Base-by-base conservation (phyloP, 2,113 vertebrate genomes). In the Sterrhoptilus dennistouni region DNA sequence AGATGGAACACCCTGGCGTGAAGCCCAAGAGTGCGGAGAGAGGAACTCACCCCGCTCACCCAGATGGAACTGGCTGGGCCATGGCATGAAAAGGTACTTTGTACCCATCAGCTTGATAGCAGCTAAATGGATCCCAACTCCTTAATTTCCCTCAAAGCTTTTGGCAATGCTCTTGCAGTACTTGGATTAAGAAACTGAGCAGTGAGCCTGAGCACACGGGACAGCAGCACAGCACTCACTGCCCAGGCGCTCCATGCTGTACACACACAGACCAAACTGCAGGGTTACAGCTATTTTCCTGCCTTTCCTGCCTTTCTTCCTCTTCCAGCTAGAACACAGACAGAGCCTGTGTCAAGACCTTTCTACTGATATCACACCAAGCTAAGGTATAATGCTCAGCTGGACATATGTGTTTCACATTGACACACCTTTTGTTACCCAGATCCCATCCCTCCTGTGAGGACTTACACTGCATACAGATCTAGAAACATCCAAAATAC, bases 131-230 rank as follows among this genome's bases (percentile, higher is more conserved):
- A 72, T 36, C 78, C 68, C 31, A 5, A 6, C 40, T 29, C 84
- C 28, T 20, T 35, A 84, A 9, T 3, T 29, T 49, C 42, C 19
- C 36, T 31, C 22, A 38, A 47, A 87, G 54, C 36, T 72, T 59
- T 54, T 11, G 21, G 25, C 63, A 60, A 9, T 0, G 5, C 61
- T 85, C 65, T 54, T 6, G 9, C 29, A 25, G 28, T 21, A n/a
- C 9, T 54, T 65, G 31, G 14, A n/a, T 7, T 7, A 24, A 50
- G 52, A 36, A 49, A 17, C 5, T 0, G 0, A 66, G 42, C 8
- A 5, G 6, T 4, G 29, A 64, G 57, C 4, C 11, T 0, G 0
- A 90, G 86, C 42, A 7, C 28, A 11, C 0, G 1, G 68, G 53
- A 35, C 57, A 29, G 72, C 25, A 31, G 35, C 3, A 8, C 5